A percentile compares a stretch with the other conserved stretches of the same genome.
phyloP scores from a whole-genome alignment of 1,140 invertebrate species.

The honey bee (Apis mellifera) region Amel_HAv3.1 CM009943.2:2775501-2776000 shows the following conservation, averaged over 20 bases:
- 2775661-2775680: slow-evolving; percentile 69
- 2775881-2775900: slow-evolving; percentile 59
- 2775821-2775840: slow-evolving; percentile 64
- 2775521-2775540: slow-evolving; percentile 57
- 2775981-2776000: background rate
- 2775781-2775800: slow-evolving; percentile 72
- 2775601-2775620: slow-evolving; percentile 55
- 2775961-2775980: slow-evolving; percentile 12
- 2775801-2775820: slow-evolving; percentile 72
- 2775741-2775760: slow-evolving; percentile 73
- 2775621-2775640: slow-evolving; percentile 64
- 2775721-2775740: slow-evolving; percentile 75
- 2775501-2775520: slow-evolving; percentile 34
- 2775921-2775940: slow-evolving; percentile 28
- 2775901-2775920: slow-evolving; percentile 65
- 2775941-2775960: slow-evolving; percentile 36
- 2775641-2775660: slow-evolving; percentile 66
- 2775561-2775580: slow-evolving; percentile 30
- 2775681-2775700: slow-evolving; percentile 59
- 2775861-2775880: slow-evolving; percentile 55
- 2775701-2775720: slow-evolving; percentile 67
- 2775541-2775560: slow-evolving; percentile 54
- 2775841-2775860: slow-evolving; percentile 67
- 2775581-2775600: slow-evolving; percentile 58
- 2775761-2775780: slow-evolving; percentile 71